phyloP scores from a whole-genome alignment of 2,113 vertebrate genomes.

The Galemys pyrenaicus region DNA sequence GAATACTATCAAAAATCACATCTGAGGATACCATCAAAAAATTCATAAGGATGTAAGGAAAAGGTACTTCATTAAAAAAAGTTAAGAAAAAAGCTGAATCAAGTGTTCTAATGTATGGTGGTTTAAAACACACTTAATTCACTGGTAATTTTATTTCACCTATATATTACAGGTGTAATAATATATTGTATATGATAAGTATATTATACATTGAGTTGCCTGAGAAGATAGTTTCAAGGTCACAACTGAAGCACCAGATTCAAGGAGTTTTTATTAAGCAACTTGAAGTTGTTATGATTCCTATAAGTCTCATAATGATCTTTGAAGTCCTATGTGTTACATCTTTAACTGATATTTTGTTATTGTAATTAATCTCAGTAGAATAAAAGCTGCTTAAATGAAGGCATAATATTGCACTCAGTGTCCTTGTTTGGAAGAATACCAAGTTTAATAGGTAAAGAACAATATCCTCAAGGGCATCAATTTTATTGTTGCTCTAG shows the following conservation, averaged over 20 bases:
- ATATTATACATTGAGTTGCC: neutral
- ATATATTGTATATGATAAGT: too few species aligned
- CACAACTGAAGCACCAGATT: neutral
- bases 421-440: neutral
- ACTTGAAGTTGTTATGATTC: conserved; percentile 38
- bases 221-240: conserved; percentile 49
- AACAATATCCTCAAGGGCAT: neutral
- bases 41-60: too few species aligned
- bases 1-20: too few species aligned
- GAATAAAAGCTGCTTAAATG: conserved; percentile 43
- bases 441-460: neutral
- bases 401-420: neutral
- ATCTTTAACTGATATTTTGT: conserved; percentile 28
- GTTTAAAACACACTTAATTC: conserved; percentile 62
- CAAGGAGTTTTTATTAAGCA: conserved; percentile 24
- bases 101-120: conserved; percentile 34
- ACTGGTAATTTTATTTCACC: conserved; percentile 47
- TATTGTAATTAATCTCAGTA: conserved; percentile 44
- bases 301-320: neutral
- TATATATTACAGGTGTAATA: too few species aligned
- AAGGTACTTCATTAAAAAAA: too few species aligned
- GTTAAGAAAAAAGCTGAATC: neutral
- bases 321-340: neutral
- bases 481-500: conserved; percentile 9
- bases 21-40: too few species aligned